phyloP scores from a whole-genome alignment of 2,797 vertebrate species.

The Sebastiscus tertius region DNA sequence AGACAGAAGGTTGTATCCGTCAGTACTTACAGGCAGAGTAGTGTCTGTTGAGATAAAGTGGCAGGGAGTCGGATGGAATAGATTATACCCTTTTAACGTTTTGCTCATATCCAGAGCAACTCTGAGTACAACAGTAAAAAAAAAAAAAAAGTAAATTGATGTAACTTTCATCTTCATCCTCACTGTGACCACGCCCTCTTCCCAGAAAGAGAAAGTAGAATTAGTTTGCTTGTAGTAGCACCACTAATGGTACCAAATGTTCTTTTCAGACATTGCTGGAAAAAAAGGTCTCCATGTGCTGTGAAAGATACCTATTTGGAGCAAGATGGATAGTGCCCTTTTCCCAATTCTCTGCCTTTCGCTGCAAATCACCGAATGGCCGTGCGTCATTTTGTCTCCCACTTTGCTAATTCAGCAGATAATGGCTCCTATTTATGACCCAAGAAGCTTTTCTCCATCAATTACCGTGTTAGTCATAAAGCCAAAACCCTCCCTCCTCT shows the following conservation, averaged over 20 bases:
- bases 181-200: background rate
- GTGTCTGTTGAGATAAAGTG: slow-evolving; percentile 19
- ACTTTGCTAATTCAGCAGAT: slow-evolving; percentile 78
- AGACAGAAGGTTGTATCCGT: background rate
- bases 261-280: slow-evolving; percentile 34
- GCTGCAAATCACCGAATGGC: slow-evolving; percentile 67
- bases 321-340: slow-evolving; percentile 71
- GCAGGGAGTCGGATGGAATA: background rate
- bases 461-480: slow-evolving; percentile 80
- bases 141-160: background rate
- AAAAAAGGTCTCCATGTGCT: slow-evolving; percentile 34
- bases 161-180: background rate
- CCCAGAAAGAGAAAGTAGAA: background rate
- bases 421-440: slow-evolving; percentile 81
- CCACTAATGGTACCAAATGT: slow-evolving; percentile 46
- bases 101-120: background rate
- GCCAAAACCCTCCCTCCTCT: slow-evolving; percentile 42
- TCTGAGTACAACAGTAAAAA: background rate
- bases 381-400: slow-evolving; percentile 74
- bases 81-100: background rate
- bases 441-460: slow-evolving; percentile 76
- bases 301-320: slow-evolving; percentile 72
- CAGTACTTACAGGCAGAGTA: background rate
- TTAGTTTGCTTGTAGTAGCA: slow-evolving; percentile 13
- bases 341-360: slow-evolving; percentile 55